These are phyloP conservation scores for Eretmocerus hayati DNA, from an alignment of 2,888 invertebrate species.

Conservation along the genomic window DNA sequence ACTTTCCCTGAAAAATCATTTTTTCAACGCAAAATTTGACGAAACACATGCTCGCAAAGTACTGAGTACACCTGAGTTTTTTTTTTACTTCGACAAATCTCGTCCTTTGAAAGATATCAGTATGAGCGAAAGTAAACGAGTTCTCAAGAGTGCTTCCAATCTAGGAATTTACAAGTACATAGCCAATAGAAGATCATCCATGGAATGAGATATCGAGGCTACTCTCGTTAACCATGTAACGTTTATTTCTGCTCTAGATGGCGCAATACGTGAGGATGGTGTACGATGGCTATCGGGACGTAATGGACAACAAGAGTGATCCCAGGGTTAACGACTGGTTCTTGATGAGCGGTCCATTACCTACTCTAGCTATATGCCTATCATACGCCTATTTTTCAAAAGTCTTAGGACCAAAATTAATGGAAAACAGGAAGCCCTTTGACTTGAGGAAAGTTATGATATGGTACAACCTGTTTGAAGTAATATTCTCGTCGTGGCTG, in stretches of 20 bases:
- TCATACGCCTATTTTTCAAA: slow-evolving; percentile 70
- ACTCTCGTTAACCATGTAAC: background rate
- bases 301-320: slow-evolving; percentile 82
- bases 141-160: background rate
- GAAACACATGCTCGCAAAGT: no score
- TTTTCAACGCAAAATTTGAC: no score
- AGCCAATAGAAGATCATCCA: no score
- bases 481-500: slow-evolving; percentile 65
- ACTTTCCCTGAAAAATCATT: no score
- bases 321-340: slow-evolving; percentile 72
- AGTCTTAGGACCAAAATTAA: slow-evolving; percentile 70
- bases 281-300: slow-evolving; percentile 62
- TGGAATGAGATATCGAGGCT: background rate
- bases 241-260: slow-evolving; percentile 48
- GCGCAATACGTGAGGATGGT: slow-evolving; percentile 52
- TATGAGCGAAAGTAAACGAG: background rate
- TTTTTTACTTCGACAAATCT: no score
- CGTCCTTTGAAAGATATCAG: no score
- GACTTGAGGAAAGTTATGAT: slow-evolving; percentile 68
- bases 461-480: slow-evolving; percentile 80
- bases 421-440: slow-evolving; percentile 81
- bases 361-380: slow-evolving; percentile 68
- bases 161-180: background rate
- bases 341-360: slow-evolving; percentile 75
- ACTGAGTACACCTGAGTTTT: no score